Conservation (phyloP, 2,888 invertebrate genomes). For the Cryptus viduatorius region DNA sequence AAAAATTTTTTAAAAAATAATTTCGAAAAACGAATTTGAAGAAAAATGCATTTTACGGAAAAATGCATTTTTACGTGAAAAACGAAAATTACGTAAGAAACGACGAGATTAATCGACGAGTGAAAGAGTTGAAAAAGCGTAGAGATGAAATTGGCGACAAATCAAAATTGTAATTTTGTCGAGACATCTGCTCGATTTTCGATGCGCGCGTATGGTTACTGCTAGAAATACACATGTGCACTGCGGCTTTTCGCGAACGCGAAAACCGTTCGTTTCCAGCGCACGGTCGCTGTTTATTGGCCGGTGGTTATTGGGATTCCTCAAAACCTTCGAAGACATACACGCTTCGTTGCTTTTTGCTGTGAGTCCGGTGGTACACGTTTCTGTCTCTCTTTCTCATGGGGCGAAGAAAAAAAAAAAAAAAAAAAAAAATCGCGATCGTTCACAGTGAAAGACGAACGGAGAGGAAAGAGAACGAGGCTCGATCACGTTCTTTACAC, state of each 20-base stretch:
- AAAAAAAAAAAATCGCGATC: constrained; percentile 64
- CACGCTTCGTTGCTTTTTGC: constrained; percentile 46
- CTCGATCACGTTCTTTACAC: constrained; percentile 71
- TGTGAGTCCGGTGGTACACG: constrained; percentile 19
- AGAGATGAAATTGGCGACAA: constrained; percentile 40
- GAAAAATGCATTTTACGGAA: too few relatives aligned
- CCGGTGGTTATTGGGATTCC: constrained; percentile 64
- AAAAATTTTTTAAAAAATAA: too few relatives aligned
- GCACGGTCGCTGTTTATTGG: constrained; percentile 65
- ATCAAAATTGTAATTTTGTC: constrained; percentile 74
- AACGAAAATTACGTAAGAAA: constrained; percentile 11
- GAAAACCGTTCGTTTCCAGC: constrained; percentile 57
- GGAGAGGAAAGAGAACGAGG: constrained; percentile 56
- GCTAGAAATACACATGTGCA: constrained; percentile 46
- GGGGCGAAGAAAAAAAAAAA: constrained; percentile 18
- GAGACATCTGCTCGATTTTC: constrained; percentile 68
- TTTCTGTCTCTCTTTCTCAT: constrained; percentile 39
- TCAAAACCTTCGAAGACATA: constrained; percentile 53
- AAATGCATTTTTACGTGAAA: too few relatives aligned
- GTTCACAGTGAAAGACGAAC: constrained; percentile 53
- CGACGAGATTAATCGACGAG: not conserved
- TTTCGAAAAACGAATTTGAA: too few relatives aligned
- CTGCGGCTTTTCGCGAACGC: constrained; percentile 47
- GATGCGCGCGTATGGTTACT: constrained; percentile 34
- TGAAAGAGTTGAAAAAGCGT: constrained; percentile 47